Percentiles rank a stretch among this genome's conserved stretches.
Evolutionary conservation across 2,888 invertebrate species (phyloP).

Genomic region (Polydrusus pterygomalis): DNA sequence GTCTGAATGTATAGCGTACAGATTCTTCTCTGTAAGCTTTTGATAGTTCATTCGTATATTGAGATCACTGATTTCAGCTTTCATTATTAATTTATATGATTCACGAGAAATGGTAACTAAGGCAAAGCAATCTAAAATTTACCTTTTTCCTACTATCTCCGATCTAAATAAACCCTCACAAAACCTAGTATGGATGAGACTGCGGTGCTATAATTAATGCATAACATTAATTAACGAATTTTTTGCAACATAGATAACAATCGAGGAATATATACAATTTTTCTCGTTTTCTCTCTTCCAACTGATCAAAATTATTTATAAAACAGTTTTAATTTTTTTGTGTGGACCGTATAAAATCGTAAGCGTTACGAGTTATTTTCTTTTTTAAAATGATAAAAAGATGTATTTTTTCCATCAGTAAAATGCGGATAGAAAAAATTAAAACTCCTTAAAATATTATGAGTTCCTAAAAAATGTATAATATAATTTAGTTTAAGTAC

Average conservation of each 20-base stretch:
- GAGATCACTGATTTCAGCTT: background rate
- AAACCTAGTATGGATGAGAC: background rate
- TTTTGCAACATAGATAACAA: slow-evolving; percentile 5
- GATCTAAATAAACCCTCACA: background rate
- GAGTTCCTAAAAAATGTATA: too few species aligned
- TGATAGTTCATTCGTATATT: background rate
- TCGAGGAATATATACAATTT: background rate
- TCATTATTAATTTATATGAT: slow-evolving; percentile 7
- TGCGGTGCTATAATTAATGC: background rate
- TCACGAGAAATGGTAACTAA: slow-evolving; percentile 3
- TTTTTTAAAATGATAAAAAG: too few species aligned
- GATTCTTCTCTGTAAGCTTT: background rate
- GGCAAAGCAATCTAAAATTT: background rate
- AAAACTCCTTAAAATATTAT: too few species aligned
- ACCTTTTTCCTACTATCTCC: background rate
- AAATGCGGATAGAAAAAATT: too few species aligned
- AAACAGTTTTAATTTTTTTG: too few species aligned
- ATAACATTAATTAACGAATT: background rate
- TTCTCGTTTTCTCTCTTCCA: background rate
- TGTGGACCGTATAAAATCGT: too few species aligned
- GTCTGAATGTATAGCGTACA: too few species aligned
- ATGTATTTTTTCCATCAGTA: too few species aligned
- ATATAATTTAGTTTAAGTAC: too few species aligned
- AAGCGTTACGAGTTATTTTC: too few species aligned
- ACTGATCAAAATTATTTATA: too few species aligned